These are phyloP conservation scores for Peromyscus nudipes DNA, from an alignment of 2,797 vertebrate genomes.

Conservation along the genomic window DNA sequence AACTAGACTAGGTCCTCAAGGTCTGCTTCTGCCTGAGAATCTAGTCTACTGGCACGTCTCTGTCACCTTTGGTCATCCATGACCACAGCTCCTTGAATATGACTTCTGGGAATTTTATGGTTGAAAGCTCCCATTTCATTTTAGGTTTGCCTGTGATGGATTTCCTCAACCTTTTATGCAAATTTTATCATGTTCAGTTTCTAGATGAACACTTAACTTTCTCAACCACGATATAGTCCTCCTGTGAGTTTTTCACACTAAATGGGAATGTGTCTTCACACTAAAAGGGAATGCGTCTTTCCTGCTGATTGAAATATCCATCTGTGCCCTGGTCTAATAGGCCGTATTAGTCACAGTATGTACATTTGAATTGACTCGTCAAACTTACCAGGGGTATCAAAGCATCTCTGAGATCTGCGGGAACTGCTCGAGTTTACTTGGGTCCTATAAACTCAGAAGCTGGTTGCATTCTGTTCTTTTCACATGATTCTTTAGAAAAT, in stretches of 20 bases:
- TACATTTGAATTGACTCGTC: constrained; percentile 57
- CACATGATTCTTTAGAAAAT: not conserved
- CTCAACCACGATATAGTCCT: constrained; percentile 55
- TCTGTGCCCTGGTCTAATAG: constrained; percentile 49
- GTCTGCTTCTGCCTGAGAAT: not conserved
- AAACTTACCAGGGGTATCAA: constrained; percentile 41
- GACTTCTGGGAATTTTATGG: not conserved
- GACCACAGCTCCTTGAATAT: not conserved
- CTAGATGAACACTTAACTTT: constrained; percentile 56
- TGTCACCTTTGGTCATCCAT: not conserved
- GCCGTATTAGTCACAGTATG: constrained; percentile 55
- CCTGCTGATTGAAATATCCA: constrained; percentile 57
- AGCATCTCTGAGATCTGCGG: not conserved
- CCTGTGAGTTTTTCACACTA: constrained; percentile 58
- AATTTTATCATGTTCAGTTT: constrained; percentile 33
- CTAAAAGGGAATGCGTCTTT: constrained; percentile 46
- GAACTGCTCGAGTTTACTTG: constrained; percentile 6
- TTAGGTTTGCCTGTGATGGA: not conserved
- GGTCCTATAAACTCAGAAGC: not conserved
- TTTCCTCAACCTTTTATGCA: constrained; percentile 42
- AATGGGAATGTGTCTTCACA: constrained; percentile 33
- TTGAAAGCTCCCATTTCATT: constrained; percentile 3
- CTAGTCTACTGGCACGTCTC: not conserved
- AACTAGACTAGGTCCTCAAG: not conserved
- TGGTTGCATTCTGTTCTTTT: not conserved